Evolutionary conservation across 2,113 vertebrate species (phyloP).

Genomic region (Recurvirostra avosetta): DNA sequence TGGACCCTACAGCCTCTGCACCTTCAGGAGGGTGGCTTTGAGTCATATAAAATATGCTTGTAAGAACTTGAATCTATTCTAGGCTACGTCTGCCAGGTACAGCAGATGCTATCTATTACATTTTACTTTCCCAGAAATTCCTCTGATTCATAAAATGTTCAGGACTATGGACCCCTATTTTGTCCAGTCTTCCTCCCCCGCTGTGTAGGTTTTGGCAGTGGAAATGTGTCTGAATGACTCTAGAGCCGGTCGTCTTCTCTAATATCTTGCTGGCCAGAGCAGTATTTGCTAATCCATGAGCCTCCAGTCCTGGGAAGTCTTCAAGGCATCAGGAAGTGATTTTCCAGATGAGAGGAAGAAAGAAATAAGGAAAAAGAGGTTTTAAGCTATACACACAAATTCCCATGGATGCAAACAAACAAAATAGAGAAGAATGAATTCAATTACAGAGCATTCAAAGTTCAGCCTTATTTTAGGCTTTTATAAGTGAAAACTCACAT

Average conservation of each 20-base stretch:
- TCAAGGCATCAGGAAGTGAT: neutral
- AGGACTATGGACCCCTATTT: neutral
- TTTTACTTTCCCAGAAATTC: slow-evolving; percentile 10
- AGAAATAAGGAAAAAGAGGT: neutral
- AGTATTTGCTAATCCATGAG: neutral
- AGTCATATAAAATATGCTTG: neutral
- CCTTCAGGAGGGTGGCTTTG: neutral
- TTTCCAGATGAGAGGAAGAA: slow-evolving; percentile 9
- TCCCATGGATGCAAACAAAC: neutral
- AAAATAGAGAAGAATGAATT: neutral
- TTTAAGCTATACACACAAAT: neutral
- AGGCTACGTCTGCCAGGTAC: neutral
- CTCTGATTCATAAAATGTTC: neutral
- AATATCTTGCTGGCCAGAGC: neutral
- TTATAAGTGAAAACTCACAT: neutral
- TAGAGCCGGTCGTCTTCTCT: neutral
- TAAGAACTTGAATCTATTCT: neutral
- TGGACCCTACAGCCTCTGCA: neutral
- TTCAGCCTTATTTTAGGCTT: neutral
- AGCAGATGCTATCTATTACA: neutral
- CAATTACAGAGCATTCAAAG: neutral
- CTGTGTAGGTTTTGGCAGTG: neutral
- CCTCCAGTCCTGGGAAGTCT: neutral
- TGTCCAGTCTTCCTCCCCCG: neutral
- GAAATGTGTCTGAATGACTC: neutral